Percentiles rank a stretch among this genome's conserved stretches.
Conservation (phyloP, 1,140 invertebrate species). For the Rhagoletis zephyria region DNA sequence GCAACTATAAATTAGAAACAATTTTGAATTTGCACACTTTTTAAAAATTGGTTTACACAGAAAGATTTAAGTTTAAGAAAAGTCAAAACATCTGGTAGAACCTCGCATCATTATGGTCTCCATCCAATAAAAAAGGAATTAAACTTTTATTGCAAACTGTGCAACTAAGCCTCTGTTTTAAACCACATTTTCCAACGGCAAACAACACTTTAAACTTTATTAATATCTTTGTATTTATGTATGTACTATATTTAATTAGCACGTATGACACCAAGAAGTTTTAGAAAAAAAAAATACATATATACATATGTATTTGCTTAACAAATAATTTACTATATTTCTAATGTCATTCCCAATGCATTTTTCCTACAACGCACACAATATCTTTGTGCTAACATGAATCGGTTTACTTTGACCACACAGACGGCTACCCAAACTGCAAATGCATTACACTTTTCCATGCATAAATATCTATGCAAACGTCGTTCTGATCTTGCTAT, state of each 20-base stretch:
- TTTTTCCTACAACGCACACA: too few relatives aligned
- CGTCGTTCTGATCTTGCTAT: not conserved
- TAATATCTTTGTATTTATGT: not conserved
- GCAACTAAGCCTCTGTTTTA: too few relatives aligned
- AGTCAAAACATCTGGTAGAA: too few relatives aligned
- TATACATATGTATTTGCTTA: not conserved
- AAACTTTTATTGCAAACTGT: too few relatives aligned
- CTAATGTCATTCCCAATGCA: conserved; percentile 14
- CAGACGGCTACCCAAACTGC: conserved; percentile 17
- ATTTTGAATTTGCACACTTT: too few relatives aligned
- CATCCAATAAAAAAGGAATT: too few relatives aligned
- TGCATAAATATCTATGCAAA: not conserved
- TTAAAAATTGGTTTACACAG: too few relatives aligned
- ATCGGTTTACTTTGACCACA: conserved; percentile 49
- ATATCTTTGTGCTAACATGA: conserved; percentile 36
- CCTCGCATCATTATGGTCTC: too few relatives aligned
- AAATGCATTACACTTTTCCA: conserved; percentile 31
- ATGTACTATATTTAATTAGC: not conserved
- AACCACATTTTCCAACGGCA: not conserved
- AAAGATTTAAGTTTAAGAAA: too few relatives aligned
- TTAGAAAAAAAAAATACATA: conserved; percentile 17
- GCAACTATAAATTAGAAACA: too few relatives aligned
- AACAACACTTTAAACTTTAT: not conserved
- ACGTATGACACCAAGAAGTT: conserved; percentile 26
- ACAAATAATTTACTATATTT: not conserved